A percentile compares a stretch with the other conserved stretches of the same genome.
phyloP scores from a whole-genome alignment of 2,797 vertebrate species.

The Hyperoplus immaculatus region DNA sequence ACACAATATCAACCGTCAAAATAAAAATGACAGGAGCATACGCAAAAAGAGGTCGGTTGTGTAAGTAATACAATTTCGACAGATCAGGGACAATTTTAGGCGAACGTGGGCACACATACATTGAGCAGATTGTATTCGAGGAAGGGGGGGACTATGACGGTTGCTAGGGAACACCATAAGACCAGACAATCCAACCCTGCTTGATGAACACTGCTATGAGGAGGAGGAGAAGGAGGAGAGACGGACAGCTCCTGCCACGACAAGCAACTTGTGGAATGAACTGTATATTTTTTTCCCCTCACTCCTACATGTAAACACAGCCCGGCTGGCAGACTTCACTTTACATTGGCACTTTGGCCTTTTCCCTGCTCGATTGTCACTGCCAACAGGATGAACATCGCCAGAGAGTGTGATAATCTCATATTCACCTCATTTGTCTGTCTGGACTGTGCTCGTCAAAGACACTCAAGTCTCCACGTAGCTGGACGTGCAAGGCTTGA shows the following conservation, averaged over 20 bases:
- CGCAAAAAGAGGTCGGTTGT: conserved; percentile 33
- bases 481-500: not conserved
- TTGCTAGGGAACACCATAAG: conserved; percentile 81
- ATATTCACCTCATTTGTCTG: conserved; percentile 51
- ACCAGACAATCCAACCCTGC: conserved; percentile 52
- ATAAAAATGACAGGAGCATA: not conserved
- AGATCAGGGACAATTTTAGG: conserved; percentile 60
- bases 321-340: conserved; percentile 42
- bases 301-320: conserved; percentile 47
- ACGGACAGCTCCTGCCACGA: conserved; percentile 51
- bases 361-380: conserved; percentile 3
- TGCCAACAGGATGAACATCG: conserved; percentile 28
- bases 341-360: conserved; percentile 33
- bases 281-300: not conserved
- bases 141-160: conserved; percentile 51
- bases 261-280: conserved; percentile 34
- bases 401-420: conserved; percentile 33
- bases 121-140: conserved; percentile 59
- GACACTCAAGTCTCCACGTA: conserved; percentile 6
- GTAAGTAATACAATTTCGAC: conserved; percentile 50
- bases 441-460: conserved; percentile 21
- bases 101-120: conserved; percentile 62
- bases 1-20: not conserved
- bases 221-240: conserved; percentile 52
- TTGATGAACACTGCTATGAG: conserved; percentile 3